Conservation (phyloP, 2,888 invertebrate species). For the Brachynemurus nebulosus region DNA sequence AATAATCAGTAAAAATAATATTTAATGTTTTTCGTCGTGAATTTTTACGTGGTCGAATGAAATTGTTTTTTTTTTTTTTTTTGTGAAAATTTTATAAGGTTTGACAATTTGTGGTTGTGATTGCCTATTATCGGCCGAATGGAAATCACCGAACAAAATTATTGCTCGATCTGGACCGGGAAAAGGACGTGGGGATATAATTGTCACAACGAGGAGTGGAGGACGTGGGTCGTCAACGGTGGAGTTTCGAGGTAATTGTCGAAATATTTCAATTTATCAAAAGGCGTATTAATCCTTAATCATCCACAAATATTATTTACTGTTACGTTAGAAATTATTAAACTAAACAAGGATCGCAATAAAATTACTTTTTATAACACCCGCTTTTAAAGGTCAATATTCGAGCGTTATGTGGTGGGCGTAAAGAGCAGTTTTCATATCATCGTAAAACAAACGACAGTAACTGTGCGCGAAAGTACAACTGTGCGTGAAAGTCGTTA, state of each 20-base stretch:
- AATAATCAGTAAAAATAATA: background rate
- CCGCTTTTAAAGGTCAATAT: too few relatives aligned
- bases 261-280: slow-evolving; percentile 8
- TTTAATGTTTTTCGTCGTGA: background rate
- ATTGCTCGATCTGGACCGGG: slow-evolving; percentile 89
- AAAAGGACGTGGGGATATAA: slow-evolving; percentile 82
- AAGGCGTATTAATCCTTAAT: too few relatives aligned
- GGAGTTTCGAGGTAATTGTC: slow-evolving; percentile 62
- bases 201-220: slow-evolving; percentile 74
- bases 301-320: too few relatives aligned
- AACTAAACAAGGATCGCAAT: too few relatives aligned
- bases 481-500: too few relatives aligned
- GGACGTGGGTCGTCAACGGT: slow-evolving; percentile 83
- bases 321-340: too few relatives aligned
- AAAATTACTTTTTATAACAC: too few relatives aligned
- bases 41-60: background rate
- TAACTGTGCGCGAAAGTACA: too few relatives aligned
- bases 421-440: too few relatives aligned
- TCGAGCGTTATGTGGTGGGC: too few relatives aligned
- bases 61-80: slow-evolving; percentile 5
- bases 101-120: slow-evolving; percentile 92
- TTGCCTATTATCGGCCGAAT: slow-evolving; percentile 89
- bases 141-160: slow-evolving; percentile 96
- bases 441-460: too few relatives aligned
- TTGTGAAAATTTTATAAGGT: slow-evolving; percentile 39